phyloP scores from a whole-genome alignment of 2,113 vertebrate genomes.

The Xiphorhynchus elegans region DNA sequence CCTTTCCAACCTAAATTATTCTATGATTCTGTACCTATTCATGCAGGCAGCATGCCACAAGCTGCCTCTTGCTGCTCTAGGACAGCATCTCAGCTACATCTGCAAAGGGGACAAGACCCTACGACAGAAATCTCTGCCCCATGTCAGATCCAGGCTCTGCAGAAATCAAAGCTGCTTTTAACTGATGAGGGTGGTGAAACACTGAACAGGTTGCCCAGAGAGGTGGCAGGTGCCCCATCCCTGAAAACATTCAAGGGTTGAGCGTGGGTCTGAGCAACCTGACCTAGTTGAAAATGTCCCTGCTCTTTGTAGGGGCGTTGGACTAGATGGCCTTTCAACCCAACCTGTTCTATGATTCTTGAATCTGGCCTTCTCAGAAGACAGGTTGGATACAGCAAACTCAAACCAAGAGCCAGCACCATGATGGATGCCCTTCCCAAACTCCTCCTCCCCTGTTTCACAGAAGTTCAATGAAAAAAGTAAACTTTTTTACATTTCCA shows the following conservation, averaged over 20 bases:
- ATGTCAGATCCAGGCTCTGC: not conserved
- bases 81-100: not conserved
- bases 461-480: not conserved
- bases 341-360: not conserved
- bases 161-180: not conserved
- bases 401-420: not conserved
- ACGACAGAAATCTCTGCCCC: fast-evolving
- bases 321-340: not conserved
- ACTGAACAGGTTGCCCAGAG: not conserved
- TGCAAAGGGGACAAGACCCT: not conserved
- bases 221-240: not conserved
- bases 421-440: not conserved
- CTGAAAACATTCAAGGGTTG: not conserved
- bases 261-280: not conserved
- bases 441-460: not conserved
- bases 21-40: not conserved
- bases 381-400: not conserved
- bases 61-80: not conserved
- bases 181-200: not conserved
- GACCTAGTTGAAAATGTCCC: not conserved
- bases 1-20: not conserved
- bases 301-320: fast-evolving
- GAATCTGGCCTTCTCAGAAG: not conserved
- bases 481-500: not conserved
- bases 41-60: not conserved